Conservation (phyloP, 1,140 invertebrate genomes). For the Anastatus disparis region DNA sequence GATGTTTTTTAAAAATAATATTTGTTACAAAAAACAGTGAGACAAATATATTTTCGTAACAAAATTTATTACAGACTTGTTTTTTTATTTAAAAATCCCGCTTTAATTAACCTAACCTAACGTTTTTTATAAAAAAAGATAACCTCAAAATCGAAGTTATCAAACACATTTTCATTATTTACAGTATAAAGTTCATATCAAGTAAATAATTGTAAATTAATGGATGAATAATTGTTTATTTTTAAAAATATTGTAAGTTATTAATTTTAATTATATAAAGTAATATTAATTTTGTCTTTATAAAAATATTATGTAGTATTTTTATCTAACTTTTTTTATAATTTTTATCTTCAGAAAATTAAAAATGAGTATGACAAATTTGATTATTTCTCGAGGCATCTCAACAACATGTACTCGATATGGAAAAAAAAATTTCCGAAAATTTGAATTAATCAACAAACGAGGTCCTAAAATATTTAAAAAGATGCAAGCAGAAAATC, state of each 20-base stretch:
- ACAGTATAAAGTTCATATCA: neutral
- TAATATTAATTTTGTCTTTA: no score
- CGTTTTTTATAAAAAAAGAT: neutral
- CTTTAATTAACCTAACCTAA: neutral
- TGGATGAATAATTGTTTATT: neutral
- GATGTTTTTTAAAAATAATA: neutral
- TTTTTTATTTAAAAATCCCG: no score
- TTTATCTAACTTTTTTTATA: no score
- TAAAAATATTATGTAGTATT: no score
- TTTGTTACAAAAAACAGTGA: no score
- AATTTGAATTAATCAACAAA: slow-evolving; percentile 79
- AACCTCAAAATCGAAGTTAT: no score
- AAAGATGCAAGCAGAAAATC: slow-evolving; percentile 67
- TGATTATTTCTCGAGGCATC: slow-evolving; percentile 64
- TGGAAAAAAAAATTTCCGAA: slow-evolving; percentile 83
- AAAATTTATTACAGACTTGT: no score
- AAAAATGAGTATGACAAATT: slow-evolving; percentile 31
- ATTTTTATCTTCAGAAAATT: neutral
- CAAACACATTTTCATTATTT: no score
- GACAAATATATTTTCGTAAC: no score
- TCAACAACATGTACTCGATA: slow-evolving; percentile 69
- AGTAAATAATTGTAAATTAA: neutral
- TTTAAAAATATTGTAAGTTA: no score
- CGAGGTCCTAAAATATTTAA: slow-evolving; percentile 77
- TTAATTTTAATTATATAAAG: no score